A percentile compares a stretch with the other conserved stretches of the same genome.
Evolutionary conservation across 2,797 vertebrate genomes (phyloP).

Genomic region (Huso huso): DNA sequence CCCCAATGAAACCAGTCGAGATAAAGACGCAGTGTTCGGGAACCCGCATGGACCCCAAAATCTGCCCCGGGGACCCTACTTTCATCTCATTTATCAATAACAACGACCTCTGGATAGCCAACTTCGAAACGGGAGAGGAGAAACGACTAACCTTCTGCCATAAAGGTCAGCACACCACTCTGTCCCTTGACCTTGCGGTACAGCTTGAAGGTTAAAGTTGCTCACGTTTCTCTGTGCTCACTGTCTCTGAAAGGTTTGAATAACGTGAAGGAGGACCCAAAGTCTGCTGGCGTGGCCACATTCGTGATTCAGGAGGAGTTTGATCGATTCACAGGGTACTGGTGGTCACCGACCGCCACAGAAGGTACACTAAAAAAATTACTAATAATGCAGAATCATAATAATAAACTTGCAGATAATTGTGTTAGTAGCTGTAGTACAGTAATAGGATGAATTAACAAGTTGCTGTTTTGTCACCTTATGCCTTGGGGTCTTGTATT

Average conservation of each 20-base stretch:
- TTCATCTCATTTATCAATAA: conserved; percentile 95
- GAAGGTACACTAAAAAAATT: conserved; percentile 58
- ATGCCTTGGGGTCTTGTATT: too few species aligned
- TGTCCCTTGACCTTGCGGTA: too few species aligned
- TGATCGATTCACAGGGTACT: conserved; percentile 94
- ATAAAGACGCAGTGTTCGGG: conserved; percentile 91
- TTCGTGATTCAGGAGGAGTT: conserved; percentile 98
- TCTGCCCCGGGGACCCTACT: conserved; percentile 80
- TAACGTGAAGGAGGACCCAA: conserved; percentile 86
- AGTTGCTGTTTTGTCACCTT: too few species aligned
- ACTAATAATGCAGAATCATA: not conserved
- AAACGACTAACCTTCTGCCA: conserved; percentile 61
- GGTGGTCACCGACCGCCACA: conserved; percentile 84
- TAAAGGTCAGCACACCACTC: conserved; percentile 41
- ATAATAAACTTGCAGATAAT: not conserved
- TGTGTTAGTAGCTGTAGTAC: too few species aligned
- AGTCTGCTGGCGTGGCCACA: conserved; percentile 89
- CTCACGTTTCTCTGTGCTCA: not conserved
- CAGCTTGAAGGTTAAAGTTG: too few species aligned
- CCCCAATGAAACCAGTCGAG: conserved; percentile 88
- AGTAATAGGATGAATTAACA: too few species aligned
- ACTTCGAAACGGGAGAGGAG: conserved; percentile 75
- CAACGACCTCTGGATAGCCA: conserved; percentile 89
- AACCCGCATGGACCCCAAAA: conserved; percentile 95
- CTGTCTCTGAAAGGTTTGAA: conserved; percentile 63